Percentiles rank a stretch among this genome's conserved stretches.
Evolutionary conservation across 2,888 invertebrate species (phyloP).

Genomic region (Temnothorax rugatulus): DNA sequence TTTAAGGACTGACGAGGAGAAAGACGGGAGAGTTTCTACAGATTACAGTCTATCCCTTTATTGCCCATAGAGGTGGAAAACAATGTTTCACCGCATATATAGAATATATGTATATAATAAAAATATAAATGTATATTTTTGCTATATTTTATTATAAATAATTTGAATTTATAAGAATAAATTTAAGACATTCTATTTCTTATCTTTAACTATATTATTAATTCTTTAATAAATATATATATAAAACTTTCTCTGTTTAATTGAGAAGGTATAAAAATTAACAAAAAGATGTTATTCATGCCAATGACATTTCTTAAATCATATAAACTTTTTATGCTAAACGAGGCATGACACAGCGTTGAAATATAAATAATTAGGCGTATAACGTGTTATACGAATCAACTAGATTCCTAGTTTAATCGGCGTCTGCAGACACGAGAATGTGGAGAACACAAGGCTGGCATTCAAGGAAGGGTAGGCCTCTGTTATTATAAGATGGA

Average conservation of each 20-base stretch:
- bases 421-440: constrained; percentile 40
- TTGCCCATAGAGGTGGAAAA: neutral
- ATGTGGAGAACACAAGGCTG: constrained; percentile 60
- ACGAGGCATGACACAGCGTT: neutral
- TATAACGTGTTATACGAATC: neutral
- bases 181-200: neutral
- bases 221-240: neutral
- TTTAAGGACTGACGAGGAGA: constrained; percentile 29
- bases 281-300: neutral
- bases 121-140: neutral
- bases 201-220: neutral
- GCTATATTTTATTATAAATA: neutral
- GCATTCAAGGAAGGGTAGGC: constrained; percentile 72
- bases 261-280: neutral
- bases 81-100: neutral
- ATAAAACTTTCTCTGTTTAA: neutral
- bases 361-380: neutral
- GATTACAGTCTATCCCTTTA: constrained; percentile 35
- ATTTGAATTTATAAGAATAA: neutral
- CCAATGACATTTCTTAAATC: neutral
- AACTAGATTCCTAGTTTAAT: constrained; percentile 46
- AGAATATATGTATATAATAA: no score
- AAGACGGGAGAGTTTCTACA: constrained; percentile 26
- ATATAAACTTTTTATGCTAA: neutral
- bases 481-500: constrained; percentile 83